Conservation (phyloP, 2,888 invertebrate species). For the Rotaria magnacalcarata region DNA sequence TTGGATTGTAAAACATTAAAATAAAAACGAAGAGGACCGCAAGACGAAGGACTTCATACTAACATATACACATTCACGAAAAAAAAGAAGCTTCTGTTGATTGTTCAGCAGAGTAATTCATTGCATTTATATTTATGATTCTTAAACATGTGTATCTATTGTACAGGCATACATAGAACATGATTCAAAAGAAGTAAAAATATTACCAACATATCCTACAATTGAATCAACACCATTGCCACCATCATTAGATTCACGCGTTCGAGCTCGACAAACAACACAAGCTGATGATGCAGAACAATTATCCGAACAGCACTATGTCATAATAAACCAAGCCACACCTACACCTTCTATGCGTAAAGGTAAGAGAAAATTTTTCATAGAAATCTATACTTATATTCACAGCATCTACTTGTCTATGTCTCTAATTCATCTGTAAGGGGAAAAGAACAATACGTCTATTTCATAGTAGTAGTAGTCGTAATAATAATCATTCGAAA, state of each 20-base stretch:
- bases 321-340: background rate
- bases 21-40: background rate
- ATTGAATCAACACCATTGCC: background rate
- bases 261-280: background rate
- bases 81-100: background rate
- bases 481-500: conserved; percentile 12
- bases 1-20: background rate
- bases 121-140: background rate
- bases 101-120: background rate
- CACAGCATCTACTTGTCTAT: background rate
- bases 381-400: background rate
- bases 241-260: background rate
- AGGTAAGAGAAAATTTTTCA: background rate
- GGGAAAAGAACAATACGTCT: background rate
- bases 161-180: background rate
- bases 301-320: background rate
- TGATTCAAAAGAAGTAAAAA: background rate
- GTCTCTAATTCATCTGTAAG: background rate
- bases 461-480: background rate
- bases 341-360: conserved; percentile 13
- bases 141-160: background rate
- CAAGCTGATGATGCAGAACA: background rate
- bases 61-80: background rate
- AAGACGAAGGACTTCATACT: background rate
- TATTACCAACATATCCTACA: background rate